Conservation (phyloP, 1,140 invertebrate genomes). For the Saxidomus purpurata region DNA sequence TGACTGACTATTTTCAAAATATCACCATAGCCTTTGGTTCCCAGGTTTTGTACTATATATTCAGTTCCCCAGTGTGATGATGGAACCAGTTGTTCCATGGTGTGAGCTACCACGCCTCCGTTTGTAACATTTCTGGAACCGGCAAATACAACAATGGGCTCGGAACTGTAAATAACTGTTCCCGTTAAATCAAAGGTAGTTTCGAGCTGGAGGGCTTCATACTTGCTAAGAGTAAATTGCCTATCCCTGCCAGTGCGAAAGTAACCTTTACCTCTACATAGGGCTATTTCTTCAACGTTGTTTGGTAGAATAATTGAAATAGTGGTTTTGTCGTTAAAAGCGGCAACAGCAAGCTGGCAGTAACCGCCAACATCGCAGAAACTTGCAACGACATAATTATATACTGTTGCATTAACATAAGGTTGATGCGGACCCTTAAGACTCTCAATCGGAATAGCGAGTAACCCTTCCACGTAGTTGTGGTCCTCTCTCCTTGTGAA, state of each 20-base stretch:
- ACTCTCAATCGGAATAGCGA: conserved; percentile 20
- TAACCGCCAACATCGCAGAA: conserved; percentile 52
- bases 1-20: conserved; percentile 29
- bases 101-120: conserved; percentile 19
- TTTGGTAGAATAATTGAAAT: conserved; percentile 20
- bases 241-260: not conserved
- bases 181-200: conserved; percentile 48
- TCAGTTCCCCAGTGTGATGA: conserved; percentile 58
- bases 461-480: conserved; percentile 42
- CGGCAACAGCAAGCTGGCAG: conserved; percentile 56
- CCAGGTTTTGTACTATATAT: not conserved
- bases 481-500: not conserved
- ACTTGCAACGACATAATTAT: conserved; percentile 22
- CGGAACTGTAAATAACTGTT: conserved; percentile 51
- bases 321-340: conserved; percentile 22
- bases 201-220: conserved; percentile 46
- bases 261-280: conserved; percentile 7
- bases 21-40: conserved; percentile 46
- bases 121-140: conserved; percentile 44
- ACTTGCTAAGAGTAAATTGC: not conserved
- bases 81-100: conserved; percentile 55
- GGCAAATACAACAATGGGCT: conserved; percentile 48
- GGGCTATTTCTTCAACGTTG: not conserved
- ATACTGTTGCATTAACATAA: not conserved
- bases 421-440: not conserved